A percentile compares a stretch with the other conserved stretches of the same genome.
Conservation (phyloP, 2,797 vertebrate genomes). For the Vultur gryphus region DNA sequence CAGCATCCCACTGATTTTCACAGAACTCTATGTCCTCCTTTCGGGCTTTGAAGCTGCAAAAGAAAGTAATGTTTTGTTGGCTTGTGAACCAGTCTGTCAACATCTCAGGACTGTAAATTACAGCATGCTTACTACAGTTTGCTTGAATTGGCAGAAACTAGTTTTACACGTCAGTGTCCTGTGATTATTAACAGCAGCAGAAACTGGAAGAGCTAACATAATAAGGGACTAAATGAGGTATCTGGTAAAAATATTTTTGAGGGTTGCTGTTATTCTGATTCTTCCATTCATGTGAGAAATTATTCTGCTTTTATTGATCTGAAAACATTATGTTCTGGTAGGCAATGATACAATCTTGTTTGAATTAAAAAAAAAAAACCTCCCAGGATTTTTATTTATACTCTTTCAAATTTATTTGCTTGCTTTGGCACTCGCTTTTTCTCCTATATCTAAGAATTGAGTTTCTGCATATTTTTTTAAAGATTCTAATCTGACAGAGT, state of each 20-base stretch:
- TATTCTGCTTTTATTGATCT: background rate
- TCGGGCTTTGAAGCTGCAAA: slow-evolving; percentile 36
- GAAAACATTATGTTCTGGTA: slow-evolving; percentile 3
- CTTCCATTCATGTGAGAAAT: background rate
- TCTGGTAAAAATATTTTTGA: background rate
- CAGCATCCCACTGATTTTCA: slow-evolving; percentile 51
- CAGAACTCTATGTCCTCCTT: slow-evolving; percentile 40
- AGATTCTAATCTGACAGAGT: slow-evolving; percentile 10
- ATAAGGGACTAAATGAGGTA: background rate
- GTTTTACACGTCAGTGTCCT: slow-evolving; percentile 18
- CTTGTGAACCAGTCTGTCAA: slow-evolving; percentile 51
- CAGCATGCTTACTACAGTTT: slow-evolving; percentile 4
- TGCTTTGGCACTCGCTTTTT: slow-evolving; percentile 4
- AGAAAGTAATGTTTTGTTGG: slow-evolving; percentile 46
- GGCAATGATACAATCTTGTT: background rate
- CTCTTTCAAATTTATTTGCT: slow-evolving; percentile 8
- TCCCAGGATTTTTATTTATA: background rate
- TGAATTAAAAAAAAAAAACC: background rate
- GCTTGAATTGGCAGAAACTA: slow-evolving; percentile 47
- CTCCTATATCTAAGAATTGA: background rate
- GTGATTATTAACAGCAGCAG: slow-evolving; percentile 37
- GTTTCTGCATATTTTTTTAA: background rate
- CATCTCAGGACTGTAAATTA: slow-evolving; percentile 44
- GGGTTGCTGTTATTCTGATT: background rate
- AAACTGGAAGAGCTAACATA: slow-evolving; percentile 3